Percentiles rank a stretch among this genome's conserved stretches.
Conservation (phyloP, 2,888 invertebrate genomes). For the Rhamphomyia laevipes region DNA sequence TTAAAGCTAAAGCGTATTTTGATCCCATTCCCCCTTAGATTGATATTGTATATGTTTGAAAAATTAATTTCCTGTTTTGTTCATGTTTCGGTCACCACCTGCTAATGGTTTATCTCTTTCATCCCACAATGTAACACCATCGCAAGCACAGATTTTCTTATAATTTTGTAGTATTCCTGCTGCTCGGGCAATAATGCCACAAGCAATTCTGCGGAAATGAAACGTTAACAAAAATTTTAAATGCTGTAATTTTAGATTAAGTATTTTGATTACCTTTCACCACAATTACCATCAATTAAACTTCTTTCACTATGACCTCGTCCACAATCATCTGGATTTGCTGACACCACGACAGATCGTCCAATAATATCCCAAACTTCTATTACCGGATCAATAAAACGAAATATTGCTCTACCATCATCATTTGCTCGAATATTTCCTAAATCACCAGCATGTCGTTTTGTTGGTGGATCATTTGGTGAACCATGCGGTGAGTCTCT, state of each 20-base stretch:
- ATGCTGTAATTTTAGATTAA: neutral
- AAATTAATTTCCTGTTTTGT: slow-evolving; percentile 10
- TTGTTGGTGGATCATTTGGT: slow-evolving; percentile 34
- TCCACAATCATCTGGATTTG: slow-evolving; percentile 49
- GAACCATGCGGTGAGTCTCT: slow-evolving; percentile 40
- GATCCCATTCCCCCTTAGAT: neutral
- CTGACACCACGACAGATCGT: slow-evolving; percentile 62
- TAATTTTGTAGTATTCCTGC: slow-evolving; percentile 78
- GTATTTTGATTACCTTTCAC: slow-evolving; percentile 43
- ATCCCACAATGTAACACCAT: slow-evolving; percentile 83
- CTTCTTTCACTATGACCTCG: slow-evolving; percentile 41
- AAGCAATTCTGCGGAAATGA: slow-evolving; percentile 54
- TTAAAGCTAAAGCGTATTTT: slow-evolving; percentile 4
- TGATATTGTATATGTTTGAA: neutral
- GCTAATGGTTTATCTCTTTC: slow-evolving; percentile 51
- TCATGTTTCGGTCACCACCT: slow-evolving; percentile 27
- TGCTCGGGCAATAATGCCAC: slow-evolving; percentile 80
- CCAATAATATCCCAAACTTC: slow-evolving; percentile 66
- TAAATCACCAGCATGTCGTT: slow-evolving; percentile 51
- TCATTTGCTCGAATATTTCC: slow-evolving; percentile 49
- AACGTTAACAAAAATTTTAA: too few relatives aligned
- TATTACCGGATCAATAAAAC: slow-evolving; percentile 46
- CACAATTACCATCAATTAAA: slow-evolving; percentile 50
- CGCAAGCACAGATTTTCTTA: slow-evolving; percentile 81
- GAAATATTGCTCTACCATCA: slow-evolving; percentile 54